phyloP scores from a whole-genome alignment of 2,113 vertebrate genomes.

The Grantiella picta region DNA sequence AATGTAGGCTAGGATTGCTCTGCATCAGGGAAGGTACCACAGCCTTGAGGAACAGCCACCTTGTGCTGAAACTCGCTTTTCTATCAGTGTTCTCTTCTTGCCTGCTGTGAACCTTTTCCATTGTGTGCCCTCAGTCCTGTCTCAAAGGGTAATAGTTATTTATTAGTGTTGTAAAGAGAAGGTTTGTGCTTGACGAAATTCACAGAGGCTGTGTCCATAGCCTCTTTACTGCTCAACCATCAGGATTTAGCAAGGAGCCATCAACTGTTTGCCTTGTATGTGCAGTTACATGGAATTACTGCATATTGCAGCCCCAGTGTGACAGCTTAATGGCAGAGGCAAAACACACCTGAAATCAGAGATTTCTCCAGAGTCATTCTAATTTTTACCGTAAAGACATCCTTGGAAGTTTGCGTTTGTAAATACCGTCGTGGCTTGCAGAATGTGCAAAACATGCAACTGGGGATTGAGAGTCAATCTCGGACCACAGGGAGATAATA shows the following conservation, averaged over 20 bases:
- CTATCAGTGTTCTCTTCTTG: not conserved
- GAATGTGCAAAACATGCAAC: not conserved
- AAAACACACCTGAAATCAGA: not conserved
- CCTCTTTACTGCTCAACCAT: accelerated
- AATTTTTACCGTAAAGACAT: not conserved
- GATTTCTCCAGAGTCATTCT: not conserved
- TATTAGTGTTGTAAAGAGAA: not conserved
- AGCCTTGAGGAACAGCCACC: not conserved
- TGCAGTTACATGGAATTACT: not conserved
- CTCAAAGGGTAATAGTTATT: not conserved
- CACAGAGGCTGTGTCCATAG: not conserved
- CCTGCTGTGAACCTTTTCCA: not conserved
- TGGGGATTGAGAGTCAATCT: not conserved
- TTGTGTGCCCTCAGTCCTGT: not conserved
- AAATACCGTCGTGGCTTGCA: not conserved
- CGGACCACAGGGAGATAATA: not conserved
- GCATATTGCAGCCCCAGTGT: not conserved
- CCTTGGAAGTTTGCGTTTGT: not conserved
- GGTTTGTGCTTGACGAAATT: not conserved
- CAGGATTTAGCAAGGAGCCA: not conserved
- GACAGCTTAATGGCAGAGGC: not conserved
- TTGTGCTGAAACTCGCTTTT: accelerated
- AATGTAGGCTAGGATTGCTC: not conserved
- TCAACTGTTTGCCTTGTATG: not conserved
- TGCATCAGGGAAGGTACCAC: not conserved